These are phyloP conservation scores for Drosophila littoralis DNA, from an alignment of 1,140 invertebrate species.

Conservation along the genomic window DNA sequence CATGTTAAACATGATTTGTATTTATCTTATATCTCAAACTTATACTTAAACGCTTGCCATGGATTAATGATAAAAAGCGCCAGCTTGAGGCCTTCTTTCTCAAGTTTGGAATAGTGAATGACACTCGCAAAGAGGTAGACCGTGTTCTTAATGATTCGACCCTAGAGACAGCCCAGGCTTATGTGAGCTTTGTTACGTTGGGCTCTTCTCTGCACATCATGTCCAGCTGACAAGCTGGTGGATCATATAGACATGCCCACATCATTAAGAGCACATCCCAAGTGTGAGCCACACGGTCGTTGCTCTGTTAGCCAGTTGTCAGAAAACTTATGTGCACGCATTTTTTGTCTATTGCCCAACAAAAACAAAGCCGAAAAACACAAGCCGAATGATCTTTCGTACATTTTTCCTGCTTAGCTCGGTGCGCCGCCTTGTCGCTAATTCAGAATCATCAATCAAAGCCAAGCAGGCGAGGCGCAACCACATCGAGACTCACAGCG, in stretches of 20 bases:
- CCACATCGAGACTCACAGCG: slow-evolving; percentile 21
- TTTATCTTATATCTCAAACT: too few relatives aligned
- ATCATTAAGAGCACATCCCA: slow-evolving; percentile 54
- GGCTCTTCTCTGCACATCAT: slow-evolving; percentile 3
- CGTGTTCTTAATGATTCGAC: slow-evolving; percentile 1
- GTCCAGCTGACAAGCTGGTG: slow-evolving; percentile 26
- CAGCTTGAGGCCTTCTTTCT: neutral
- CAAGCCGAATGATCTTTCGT: slow-evolving; percentile 37
- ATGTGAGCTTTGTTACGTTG: slow-evolving; percentile 7
- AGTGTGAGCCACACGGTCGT: slow-evolving; percentile 31
- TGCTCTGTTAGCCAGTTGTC: slow-evolving; percentile 54
- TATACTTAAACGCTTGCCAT: too few relatives aligned
- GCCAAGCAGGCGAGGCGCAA: slow-evolving; percentile 24
- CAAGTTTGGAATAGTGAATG: neutral
- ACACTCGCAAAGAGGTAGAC: neutral
- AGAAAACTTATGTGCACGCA: slow-evolving; percentile 69
- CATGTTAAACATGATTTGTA: too few relatives aligned
- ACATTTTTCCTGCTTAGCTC: slow-evolving; percentile 52
- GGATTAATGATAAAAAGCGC: neutral
- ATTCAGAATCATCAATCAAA: slow-evolving; percentile 79
- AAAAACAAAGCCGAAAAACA: slow-evolving; percentile 21
- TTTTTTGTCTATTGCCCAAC: slow-evolving; percentile 35
- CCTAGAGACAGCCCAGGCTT: neutral
- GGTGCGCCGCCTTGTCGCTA: slow-evolving; percentile 64
- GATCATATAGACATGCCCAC: slow-evolving; percentile 43